These are phyloP conservation scores for Cossypha heuglini DNA, from an alignment of 2,797 vertebrate genomes.

Conservation along the genomic window DNA sequence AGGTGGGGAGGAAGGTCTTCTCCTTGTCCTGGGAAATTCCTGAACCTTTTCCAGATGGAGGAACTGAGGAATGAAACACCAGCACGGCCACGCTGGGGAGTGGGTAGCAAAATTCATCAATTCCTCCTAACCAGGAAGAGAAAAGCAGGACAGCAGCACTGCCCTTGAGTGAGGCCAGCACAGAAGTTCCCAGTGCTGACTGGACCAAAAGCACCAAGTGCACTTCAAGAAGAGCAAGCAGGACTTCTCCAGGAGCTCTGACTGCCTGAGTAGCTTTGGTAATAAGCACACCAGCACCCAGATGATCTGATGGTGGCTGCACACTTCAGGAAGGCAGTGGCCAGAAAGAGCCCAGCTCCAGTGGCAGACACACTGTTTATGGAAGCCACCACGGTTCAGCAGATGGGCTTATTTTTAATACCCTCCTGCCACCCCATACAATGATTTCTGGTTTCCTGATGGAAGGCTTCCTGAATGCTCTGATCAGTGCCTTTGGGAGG, in stretches of 20 bases:
- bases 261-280: not conserved
- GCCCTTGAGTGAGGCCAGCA: not conserved
- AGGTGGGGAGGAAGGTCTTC: not conserved
- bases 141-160: not conserved
- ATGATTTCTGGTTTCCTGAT: constrained; percentile 1
- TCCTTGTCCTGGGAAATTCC: not conserved
- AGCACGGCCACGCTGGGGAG: not conserved
- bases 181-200: not conserved
- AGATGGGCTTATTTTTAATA: not conserved
- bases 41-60: not conserved
- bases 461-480: not conserved
- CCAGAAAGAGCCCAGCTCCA: not conserved
- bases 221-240: not conserved
- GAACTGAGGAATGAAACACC: not conserved
- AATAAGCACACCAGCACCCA: not conserved
- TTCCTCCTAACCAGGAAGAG: not conserved
- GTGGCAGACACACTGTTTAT: not conserved
- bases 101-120: not conserved
- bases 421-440: not conserved
- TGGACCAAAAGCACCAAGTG: not conserved
- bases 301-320: not conserved
- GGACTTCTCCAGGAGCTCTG: not conserved
- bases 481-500: not conserved
- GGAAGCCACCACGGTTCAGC: not conserved
- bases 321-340: not conserved